phyloP scores from a whole-genome alignment of 2,888 invertebrate species.

The Drosophila tripunctata region DNA sequence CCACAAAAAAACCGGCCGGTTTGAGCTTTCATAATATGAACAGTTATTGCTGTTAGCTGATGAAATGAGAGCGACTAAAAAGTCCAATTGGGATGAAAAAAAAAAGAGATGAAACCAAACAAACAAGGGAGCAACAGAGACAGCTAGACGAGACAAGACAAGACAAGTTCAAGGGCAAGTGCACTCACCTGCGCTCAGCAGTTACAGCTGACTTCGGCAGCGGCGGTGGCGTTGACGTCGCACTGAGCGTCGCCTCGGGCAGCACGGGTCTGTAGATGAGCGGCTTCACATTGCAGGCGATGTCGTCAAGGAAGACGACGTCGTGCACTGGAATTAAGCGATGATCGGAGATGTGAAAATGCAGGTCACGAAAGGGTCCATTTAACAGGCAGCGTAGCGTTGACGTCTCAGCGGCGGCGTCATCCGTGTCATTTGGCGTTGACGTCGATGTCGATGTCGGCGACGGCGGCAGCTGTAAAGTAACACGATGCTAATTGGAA shows the following conservation, averaged over 20 bases:
- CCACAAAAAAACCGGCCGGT: not conserved
- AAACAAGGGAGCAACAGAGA: not conserved
- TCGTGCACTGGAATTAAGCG: conserved; percentile 81
- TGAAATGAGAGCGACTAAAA: conserved; percentile 16
- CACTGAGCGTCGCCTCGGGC: conserved; percentile 32
- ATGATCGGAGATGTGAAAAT: conserved; percentile 73
- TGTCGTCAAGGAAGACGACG: conserved; percentile 81
- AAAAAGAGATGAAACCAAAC: not conserved
- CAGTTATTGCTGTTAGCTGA: not conserved
- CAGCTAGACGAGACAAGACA: not conserved
- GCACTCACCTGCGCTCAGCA: conserved; percentile 58
- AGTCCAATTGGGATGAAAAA: conserved; percentile 13
- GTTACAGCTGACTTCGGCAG: conserved; percentile 11
- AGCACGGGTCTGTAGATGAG: conserved; percentile 79
- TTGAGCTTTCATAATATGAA: not conserved
- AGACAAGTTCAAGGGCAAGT: conserved; percentile 12
- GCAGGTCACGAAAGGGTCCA: conserved; percentile 81
- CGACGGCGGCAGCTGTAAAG: conserved; percentile 81
- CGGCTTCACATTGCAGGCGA: conserved; percentile 76
- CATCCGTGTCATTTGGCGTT: conserved; percentile 68
- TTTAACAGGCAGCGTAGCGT: conserved; percentile 81
- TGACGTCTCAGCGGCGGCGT: conserved; percentile 64
- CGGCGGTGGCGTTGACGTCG: conserved; percentile 18
- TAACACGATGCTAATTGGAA: conserved; percentile 7
- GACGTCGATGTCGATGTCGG: too few relatives aligned